A percentile compares a stretch with the other conserved stretches of the same genome.
Conservation (phyloP, 2,113 vertebrate genomes). For the Ptyas mucosa region DNA sequence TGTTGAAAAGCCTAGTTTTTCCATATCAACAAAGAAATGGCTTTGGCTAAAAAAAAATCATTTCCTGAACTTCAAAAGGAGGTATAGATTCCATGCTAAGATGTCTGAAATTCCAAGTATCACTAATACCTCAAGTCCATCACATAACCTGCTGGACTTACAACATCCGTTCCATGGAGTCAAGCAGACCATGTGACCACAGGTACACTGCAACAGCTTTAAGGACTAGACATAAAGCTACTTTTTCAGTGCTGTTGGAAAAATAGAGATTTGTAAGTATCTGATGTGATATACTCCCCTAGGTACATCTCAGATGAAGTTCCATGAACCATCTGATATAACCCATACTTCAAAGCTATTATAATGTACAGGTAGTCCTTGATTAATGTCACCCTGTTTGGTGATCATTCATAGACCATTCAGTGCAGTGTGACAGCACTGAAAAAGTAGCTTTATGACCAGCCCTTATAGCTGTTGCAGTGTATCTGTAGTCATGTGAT, state of each 20-base stretch:
- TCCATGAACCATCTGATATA: neutral
- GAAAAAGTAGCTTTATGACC: neutral
- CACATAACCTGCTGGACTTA: neutral
- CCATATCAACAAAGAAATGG: neutral
- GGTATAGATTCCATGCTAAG: neutral
- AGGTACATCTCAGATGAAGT: neutral
- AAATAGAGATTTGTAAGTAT: neutral
- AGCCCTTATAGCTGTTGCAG: neutral
- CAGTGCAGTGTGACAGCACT: neutral
- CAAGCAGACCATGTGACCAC: neutral
- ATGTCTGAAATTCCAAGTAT: neutral
- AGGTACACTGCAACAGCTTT: neutral
- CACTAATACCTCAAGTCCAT: neutral
- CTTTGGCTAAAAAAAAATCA: neutral
- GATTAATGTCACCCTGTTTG: neutral
- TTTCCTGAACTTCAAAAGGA: neutral
- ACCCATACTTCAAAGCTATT: neutral
- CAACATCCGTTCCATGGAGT: neutral
- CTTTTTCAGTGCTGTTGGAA: neutral
- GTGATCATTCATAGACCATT: neutral
- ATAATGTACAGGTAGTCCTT: neutral
- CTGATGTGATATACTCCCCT: neutral
- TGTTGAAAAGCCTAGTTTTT: neutral
- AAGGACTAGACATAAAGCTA: neutral
- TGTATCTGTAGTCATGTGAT: neutral